Percentiles rank a stretch among this genome's conserved stretches.
These are phyloP conservation scores for Anser cygnoides DNA, from an alignment of 2,113 vertebrate genomes.

Conservation along the genomic window DNA sequence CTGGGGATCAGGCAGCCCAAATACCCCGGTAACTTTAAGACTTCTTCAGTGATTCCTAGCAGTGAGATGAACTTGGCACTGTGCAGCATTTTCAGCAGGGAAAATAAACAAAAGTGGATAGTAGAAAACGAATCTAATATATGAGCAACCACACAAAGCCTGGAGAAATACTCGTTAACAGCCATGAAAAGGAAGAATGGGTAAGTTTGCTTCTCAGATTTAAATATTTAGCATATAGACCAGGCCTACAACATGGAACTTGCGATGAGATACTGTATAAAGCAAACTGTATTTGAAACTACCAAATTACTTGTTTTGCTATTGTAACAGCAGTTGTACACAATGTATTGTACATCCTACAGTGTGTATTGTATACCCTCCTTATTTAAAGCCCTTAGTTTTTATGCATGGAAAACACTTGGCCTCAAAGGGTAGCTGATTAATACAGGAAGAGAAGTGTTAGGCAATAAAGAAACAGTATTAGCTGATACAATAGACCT, in stretches of 20 bases:
- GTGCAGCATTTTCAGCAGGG: background rate
- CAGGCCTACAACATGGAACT: background rate
- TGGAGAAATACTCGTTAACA: background rate
- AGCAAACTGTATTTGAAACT: background rate
- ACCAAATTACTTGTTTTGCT: background rate
- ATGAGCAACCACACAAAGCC: too few species aligned
- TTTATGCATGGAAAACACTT: background rate
- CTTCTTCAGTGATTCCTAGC: background rate
- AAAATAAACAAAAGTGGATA: background rate
- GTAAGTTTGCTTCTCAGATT: background rate
- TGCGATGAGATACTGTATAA: background rate
- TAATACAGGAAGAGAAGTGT: background rate
- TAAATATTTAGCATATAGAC: background rate
- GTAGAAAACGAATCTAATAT: background rate
- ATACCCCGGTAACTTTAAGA: background rate
- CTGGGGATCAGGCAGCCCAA: background rate
- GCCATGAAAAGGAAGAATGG: background rate
- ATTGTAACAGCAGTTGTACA: background rate
- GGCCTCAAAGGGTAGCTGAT: background rate
- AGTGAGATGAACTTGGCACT: background rate
- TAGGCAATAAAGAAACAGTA: background rate
- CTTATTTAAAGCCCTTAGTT: background rate
- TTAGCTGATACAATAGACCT: background rate
- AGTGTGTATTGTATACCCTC: background rate
- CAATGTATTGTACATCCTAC: background rate